Evolutionary conservation across 2,888 invertebrate genomes (phyloP).

Genomic region (Cyclophora punctaria): DNA sequence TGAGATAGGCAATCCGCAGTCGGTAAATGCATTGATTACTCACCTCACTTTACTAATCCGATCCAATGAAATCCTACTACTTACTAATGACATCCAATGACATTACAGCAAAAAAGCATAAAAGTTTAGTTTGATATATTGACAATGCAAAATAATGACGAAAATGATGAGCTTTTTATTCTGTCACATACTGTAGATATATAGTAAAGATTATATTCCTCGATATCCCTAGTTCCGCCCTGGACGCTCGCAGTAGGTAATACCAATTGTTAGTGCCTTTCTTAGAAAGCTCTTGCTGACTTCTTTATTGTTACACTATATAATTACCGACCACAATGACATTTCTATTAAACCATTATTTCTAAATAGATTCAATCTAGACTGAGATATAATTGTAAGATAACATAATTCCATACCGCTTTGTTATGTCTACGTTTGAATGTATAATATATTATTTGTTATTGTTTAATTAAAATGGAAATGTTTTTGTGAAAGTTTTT

Average conservation of each 20-base stretch:
- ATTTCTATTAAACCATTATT: constrained; percentile 49
- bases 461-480: background rate
- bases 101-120: too few relatives aligned
- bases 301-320: constrained; percentile 53
- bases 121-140: too few relatives aligned
- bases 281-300: constrained; percentile 49
- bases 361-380: constrained; percentile 36
- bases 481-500: background rate
- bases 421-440: constrained; percentile 6
- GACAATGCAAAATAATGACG: too few relatives aligned
- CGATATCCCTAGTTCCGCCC: background rate
- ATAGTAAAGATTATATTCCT: too few relatives aligned
- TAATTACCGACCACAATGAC: constrained; percentile 60
- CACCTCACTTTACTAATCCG: too few relatives aligned
- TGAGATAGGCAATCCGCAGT: too few relatives aligned
- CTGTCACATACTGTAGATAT: too few relatives aligned
- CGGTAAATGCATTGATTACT: too few relatives aligned
- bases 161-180: too few relatives aligned
- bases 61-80: too few relatives aligned
- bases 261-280: constrained; percentile 28
- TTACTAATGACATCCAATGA: too few relatives aligned
- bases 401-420: constrained; percentile 7
- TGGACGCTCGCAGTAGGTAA: too few relatives aligned
- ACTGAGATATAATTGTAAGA: constrained; percentile 28
- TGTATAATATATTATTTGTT: constrained; percentile 6